A percentile compares a stretch with the other conserved stretches of the same genome.
phyloP scores from a whole-genome alignment of 1,140 invertebrate genomes.

The Bombus waltoni region DNA sequence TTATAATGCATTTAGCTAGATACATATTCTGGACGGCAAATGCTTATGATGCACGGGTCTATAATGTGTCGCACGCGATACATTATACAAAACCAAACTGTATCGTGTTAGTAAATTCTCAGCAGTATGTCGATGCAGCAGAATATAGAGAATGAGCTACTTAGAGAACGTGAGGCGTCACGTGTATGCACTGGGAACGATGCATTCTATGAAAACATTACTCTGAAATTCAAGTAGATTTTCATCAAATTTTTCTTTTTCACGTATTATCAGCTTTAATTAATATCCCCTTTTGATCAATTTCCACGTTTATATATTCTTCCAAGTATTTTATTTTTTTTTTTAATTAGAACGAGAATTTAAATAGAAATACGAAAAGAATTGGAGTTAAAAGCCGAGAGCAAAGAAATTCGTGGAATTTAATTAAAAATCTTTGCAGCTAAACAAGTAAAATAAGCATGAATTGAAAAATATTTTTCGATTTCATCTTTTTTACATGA shows the following conservation, averaged over 20 bases:
- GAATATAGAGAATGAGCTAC: constrained; percentile 45
- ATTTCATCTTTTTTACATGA: neutral
- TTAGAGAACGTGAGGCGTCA: constrained; percentile 29
- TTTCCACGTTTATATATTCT: no score
- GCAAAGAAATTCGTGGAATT: neutral
- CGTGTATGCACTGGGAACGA: constrained; percentile 22
- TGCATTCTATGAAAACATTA: neutral
- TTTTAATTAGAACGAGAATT: neutral
- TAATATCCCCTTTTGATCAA: neutral
- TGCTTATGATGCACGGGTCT: constrained; percentile 1
- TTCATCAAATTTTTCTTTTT: neutral
- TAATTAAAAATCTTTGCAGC: constrained; percentile 15
- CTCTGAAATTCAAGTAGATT: neutral
- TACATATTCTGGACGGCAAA: constrained; percentile 37
- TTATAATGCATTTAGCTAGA: neutral
- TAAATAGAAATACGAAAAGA: neutral
- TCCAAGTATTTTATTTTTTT: neutral
- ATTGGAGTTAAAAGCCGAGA: neutral
- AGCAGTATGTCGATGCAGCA: constrained; percentile 43
- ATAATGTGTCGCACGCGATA: constrained; percentile 1
- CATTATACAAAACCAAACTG: constrained; percentile 53
- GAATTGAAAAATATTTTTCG: neutral
- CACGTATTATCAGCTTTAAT: neutral
- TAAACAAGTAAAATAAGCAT: neutral
- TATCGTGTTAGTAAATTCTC: constrained; percentile 51